Percentiles rank a stretch among this genome's conserved stretches.
phyloP scores from a whole-genome alignment of 2,888 invertebrate species.

The Artemia sinica region DNA sequence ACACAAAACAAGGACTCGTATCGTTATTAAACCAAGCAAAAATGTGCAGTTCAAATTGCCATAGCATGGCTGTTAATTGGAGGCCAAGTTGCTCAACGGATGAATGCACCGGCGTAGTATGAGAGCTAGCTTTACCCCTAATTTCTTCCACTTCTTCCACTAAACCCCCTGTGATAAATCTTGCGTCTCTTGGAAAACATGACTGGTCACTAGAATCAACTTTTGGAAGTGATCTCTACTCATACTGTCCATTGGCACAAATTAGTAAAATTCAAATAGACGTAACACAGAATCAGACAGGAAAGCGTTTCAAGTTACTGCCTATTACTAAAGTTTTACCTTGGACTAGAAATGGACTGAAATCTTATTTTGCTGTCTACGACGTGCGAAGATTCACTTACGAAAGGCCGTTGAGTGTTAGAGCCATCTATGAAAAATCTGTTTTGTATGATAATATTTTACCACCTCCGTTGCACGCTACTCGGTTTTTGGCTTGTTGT shows the following conservation, averaged over 20 bases:
- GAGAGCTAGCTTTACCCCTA: slow-evolving; percentile 53
- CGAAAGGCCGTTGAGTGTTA: slow-evolving; percentile 43
- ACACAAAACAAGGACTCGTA: slow-evolving; percentile 69
- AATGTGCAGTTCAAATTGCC: slow-evolving; percentile 80
- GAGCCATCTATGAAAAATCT: slow-evolving; percentile 41
- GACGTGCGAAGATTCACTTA: slow-evolving; percentile 38
- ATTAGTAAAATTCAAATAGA: slow-evolving; percentile 66
- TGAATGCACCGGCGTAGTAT: slow-evolving; percentile 42
- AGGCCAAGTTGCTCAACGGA: slow-evolving; percentile 50
- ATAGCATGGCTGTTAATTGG: slow-evolving; percentile 70
- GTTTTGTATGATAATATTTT: slow-evolving; percentile 27
- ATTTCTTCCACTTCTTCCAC: slow-evolving; percentile 66
- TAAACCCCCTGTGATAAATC: slow-evolving; percentile 48
- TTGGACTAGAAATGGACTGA: slow-evolving; percentile 57
- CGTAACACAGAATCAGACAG: slow-evolving; percentile 44
- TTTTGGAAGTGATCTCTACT: slow-evolving; percentile 67
- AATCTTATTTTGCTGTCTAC: slow-evolving; percentile 50
- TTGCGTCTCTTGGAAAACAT: slow-evolving; percentile 31
- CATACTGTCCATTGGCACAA: slow-evolving; percentile 60
- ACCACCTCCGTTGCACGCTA: slow-evolving; percentile 51
- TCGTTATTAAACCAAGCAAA: slow-evolving; percentile 72
- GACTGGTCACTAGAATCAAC: slow-evolving; percentile 74
- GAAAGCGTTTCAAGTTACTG: too few species aligned
- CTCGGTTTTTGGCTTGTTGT: slow-evolving; percentile 34
- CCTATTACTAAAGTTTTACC: too few species aligned